phyloP scores from a whole-genome alignment of 2,113 vertebrate genomes.

The Tenrec ecaudatus region DNA sequence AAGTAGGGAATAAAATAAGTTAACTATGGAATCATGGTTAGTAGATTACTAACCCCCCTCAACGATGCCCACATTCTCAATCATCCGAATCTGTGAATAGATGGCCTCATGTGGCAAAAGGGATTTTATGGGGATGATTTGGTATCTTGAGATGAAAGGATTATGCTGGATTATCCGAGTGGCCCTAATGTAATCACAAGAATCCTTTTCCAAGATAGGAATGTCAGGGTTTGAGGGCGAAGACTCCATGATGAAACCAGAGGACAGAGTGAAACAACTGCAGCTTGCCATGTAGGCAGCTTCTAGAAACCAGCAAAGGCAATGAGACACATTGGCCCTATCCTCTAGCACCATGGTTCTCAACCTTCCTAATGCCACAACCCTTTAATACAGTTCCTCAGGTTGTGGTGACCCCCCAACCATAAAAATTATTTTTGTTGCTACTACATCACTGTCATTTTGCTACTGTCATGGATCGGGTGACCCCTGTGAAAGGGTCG shows the following conservation, averaged over 20 bases:
- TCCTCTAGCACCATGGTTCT: background rate
- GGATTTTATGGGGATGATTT: background rate
- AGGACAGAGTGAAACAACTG: background rate
- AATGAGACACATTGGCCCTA: background rate
- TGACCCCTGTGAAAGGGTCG: too few relatives aligned
- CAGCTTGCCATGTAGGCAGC: background rate
- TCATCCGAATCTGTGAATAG: background rate
- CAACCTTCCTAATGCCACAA: too few relatives aligned
- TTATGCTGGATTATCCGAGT: background rate
- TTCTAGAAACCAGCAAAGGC: background rate
- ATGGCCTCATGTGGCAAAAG: background rate
- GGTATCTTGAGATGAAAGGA: background rate
- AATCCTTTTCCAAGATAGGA: background rate
- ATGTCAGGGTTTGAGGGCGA: background rate
- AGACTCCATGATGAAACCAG: background rate
- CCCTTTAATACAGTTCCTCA: too few relatives aligned
- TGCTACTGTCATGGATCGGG: too few relatives aligned
- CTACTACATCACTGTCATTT: too few relatives aligned
- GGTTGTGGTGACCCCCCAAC: too few relatives aligned
- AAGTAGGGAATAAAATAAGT: background rate
- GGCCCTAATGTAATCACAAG: background rate
- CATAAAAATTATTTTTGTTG: too few relatives aligned
- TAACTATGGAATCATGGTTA: background rate
- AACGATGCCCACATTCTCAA: background rate
- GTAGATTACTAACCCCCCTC: background rate